Evolutionary conservation across 2,888 invertebrate genomes (phyloP), one percentile per base, ranked within the genome.

Genomic region (Girardia tigrina): DNA sequence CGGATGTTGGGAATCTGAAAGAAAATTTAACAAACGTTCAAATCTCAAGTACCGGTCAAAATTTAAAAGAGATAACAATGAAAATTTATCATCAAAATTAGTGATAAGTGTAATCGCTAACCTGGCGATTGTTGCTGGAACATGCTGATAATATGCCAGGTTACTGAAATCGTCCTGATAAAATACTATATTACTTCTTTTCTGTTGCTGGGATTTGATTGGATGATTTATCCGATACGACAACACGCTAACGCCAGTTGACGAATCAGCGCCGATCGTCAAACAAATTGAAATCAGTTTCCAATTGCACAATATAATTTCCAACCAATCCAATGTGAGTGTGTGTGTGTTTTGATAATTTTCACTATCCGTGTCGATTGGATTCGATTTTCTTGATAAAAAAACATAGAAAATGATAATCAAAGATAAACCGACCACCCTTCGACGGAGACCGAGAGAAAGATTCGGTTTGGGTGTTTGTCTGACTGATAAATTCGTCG

Each of bases 141-240:
- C 56, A 56, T 56, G n/a, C 56, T 56, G 56, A 56, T 56, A 56
- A 56, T 56, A 56, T 56, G 56, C 56, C 56, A 56, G 56, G 56
- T 56, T 56, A 56, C 4, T 56, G 56, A 56, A 56, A 12, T 56
- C 56, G 56, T 56, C n/a, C 8, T 56, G 56, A 56, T 56, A 56
- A 56, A 56, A 56, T 56, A 56, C 56, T 56, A 12, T 16, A 16
- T 8, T 56, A 20, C 56, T 12, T 56, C 56, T 56, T 56, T 23
- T 12, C 56, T 56, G 56, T 16, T n/a, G 4, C 56, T 56, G n/a
- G 56, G 23, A 8, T 56, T 56, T 56, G 56, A 56, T 56, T 56
- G 56, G 56, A 20, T n/a, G 56, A 56, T 8, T 56, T 56, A 56
- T 56, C 56, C 56, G 56, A 56, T 56, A 56, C 56, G 56, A 56